These are phyloP conservation scores for Heterotilapia buettikoferi DNA, from an alignment of 2,113 vertebrate species.

Conservation along the genomic window DNA sequence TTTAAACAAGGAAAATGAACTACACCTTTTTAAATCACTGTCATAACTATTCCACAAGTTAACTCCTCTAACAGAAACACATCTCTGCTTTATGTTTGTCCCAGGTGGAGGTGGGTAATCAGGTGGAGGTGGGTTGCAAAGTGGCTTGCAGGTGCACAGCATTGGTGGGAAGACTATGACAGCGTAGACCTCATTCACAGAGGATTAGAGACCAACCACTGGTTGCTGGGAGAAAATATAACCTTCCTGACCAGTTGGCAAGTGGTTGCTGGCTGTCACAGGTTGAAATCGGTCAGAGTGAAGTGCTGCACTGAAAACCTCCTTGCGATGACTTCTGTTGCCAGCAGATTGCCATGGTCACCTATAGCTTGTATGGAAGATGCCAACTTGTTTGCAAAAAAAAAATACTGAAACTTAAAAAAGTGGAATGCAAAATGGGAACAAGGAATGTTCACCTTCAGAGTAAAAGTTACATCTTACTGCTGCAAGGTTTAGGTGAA, in stretches of 20 bases:
- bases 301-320: neutral
- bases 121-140: neutral
- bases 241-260: neutral
- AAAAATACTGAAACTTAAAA: neutral
- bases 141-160: neutral
- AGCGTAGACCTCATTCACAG: neutral
- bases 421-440: neutral
- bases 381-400: neutral
- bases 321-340: neutral
- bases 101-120: neutral
- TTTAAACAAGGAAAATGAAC: neutral
- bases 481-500: neutral
- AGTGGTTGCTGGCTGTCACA: neutral
- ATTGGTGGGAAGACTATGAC: neutral
- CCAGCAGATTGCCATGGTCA: neutral
- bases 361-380: neutral
- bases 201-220: neutral
- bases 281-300: neutral
- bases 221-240: neutral
- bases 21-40: neutral
- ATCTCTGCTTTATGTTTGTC: neutral
- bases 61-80: rapidly evolving
- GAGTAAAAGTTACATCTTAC: neutral
- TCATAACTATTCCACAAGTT: neutral
- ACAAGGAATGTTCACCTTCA: neutral